These are phyloP conservation scores for Micrasema longulum DNA, from an alignment of 1,140 invertebrate species.

Conservation along the genomic window DNA sequence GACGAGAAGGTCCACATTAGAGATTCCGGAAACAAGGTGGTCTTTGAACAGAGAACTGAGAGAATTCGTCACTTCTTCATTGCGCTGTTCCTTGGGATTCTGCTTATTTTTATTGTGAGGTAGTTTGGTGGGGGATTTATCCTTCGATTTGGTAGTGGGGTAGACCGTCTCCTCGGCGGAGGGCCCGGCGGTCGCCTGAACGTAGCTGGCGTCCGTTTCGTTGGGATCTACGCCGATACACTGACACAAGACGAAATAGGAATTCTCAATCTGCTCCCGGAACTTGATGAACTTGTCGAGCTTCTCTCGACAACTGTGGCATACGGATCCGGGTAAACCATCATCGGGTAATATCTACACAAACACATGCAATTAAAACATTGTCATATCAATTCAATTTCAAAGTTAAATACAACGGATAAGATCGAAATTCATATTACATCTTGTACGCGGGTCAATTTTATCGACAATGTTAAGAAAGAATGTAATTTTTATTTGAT, in stretches of 20 bases:
- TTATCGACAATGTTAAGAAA: too few species aligned
- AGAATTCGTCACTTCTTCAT: conserved; percentile 6
- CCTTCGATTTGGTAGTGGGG: conserved; percentile 5
- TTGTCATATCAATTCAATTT: too few species aligned
- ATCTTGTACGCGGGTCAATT: background rate
- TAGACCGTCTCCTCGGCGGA: background rate
- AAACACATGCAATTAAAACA: too few species aligned
- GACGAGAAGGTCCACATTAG: conserved; percentile 31
- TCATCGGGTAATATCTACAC: conserved; percentile 44
- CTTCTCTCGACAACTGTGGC: conserved; percentile 24
- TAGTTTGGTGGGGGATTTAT: conserved; percentile 21
- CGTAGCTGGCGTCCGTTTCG: conserved; percentile 26
- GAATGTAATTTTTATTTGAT: too few species aligned
- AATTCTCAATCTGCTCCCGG: conserved; percentile 41
- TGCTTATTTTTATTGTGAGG: background rate
- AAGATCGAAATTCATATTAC: background rate
- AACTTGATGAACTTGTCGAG: conserved; percentile 45
- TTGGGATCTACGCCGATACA: conserved; percentile 39
- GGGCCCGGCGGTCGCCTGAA: conserved; percentile 1
- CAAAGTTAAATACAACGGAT: too few species aligned
- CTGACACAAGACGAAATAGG: conserved; percentile 32
- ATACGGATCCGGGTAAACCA: conserved; percentile 35
- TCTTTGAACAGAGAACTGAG: conserved; percentile 37
- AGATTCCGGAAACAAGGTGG: conserved; percentile 36
- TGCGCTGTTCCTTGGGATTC: background rate